Base-by-base conservation (phyloP, 1,140 invertebrate genomes). In the Caenorhabditis remanei region DNA sequence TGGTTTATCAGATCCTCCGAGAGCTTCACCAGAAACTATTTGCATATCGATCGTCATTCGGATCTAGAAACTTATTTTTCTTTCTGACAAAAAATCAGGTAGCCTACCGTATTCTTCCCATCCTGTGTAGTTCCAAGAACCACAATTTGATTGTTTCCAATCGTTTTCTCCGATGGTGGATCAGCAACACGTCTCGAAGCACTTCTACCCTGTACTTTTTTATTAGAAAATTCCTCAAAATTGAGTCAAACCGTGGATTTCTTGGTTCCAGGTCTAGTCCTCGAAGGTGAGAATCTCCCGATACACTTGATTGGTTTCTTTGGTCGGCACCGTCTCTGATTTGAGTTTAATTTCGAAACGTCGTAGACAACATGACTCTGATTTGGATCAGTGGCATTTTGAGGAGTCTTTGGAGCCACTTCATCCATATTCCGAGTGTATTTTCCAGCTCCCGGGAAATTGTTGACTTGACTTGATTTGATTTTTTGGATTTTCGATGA, bases 31-130 rank as follows among this genome's bases (percentile, higher is more conserved):
- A 7, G 71, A 2, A 48, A 43, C 46, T 21, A 79, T 46, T 24
- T 79, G 16, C 71, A 79, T 79, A 46, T 79, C 71, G n/a, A 79
- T 79, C 5, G 71, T 79, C 71, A 79, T 79, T 79, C 53, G 71
- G 46, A 79, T 79, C 71, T 79, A n/a, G 19, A 71, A 71, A 46
- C 19, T 46, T 8, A 7, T 32, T 2, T 32, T 32, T 32, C 32
- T 9, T 9, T 4, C 3, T 40, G 63, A 40, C 2, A 32, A 4
- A 7, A 2, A 65, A 32, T 41, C 32, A 9, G 32, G 2, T 16
- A n/a, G 24, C 4, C 46, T 79, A 79, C 71, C 71, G 71, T 79
- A 24, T 13, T 50, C 71, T 79, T 79, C 24, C 71, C 71, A 79
- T 79, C 71, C 7, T 46, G 46, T 21, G 71, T 79, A 7, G 7